Evolutionary conservation across 2,888 invertebrate species (phyloP).

Genomic region (Phytoseiulus persimilis): DNA sequence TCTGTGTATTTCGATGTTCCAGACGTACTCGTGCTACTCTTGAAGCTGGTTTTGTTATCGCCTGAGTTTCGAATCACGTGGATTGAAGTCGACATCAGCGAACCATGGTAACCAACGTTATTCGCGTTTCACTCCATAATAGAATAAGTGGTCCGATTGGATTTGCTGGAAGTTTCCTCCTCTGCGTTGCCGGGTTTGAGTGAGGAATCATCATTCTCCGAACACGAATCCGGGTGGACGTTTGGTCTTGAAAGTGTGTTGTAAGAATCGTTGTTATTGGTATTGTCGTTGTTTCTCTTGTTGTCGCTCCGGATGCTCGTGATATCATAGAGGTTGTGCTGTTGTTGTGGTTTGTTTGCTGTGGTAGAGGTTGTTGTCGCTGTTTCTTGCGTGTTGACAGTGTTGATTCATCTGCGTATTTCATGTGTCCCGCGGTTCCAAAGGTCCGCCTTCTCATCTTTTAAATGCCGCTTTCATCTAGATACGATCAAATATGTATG

Average conservation of each 20-base stretch:
- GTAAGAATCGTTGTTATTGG: not conserved
- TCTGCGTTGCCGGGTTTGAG: too few species aligned
- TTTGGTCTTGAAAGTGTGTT: not conserved
- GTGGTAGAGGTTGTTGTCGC: not conserved
- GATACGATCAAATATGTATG: not conserved
- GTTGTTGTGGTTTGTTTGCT: not conserved
- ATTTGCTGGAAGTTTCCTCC: too few species aligned
- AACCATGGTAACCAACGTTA: not conserved
- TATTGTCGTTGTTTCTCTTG: not conserved
- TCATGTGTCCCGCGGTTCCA: not conserved
- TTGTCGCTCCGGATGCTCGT: not conserved
- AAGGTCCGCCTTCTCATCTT: constrained; percentile 10
- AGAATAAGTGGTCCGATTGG: too few species aligned
- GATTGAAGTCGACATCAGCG: not conserved
- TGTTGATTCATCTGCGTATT: not conserved
- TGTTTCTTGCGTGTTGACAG: not conserved
- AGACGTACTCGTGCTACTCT: not conserved
- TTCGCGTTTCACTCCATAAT: not conserved
- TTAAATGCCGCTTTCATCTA: constrained; percentile 23
- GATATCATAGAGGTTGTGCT: not conserved
- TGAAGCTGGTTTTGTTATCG: not conserved
- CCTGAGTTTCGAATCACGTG: not conserved
- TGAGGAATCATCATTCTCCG: too few species aligned
- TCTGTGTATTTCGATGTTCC: not conserved
- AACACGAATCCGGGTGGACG: not conserved